Base-by-base conservation (phyloP, 2,113 vertebrate species). In the Cercocebus atys region DNA sequence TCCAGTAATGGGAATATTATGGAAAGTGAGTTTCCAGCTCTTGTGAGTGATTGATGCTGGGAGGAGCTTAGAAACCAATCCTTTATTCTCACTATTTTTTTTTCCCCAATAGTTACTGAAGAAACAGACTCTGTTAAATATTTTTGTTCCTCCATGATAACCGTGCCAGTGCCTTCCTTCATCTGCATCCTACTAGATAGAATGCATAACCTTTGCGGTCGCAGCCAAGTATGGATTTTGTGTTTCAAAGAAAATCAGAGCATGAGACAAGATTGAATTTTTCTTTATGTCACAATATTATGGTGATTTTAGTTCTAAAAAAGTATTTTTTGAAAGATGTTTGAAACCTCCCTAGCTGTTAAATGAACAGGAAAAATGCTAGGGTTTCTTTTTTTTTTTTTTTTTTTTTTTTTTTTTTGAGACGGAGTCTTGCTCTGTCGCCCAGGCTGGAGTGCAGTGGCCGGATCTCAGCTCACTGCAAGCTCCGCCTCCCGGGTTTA, bases 211-310 rank as follows among this genome's bases (percentile, higher is more conserved):
- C 12, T 27, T 87, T 55, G 38, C 3, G 8, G 38, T 82, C 32
- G 10, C 10, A 22, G 10, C 45, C 66, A 68, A 25, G 47, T 32
- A 23, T 0, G 32, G 35, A 38, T 73, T 95, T 92, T 80, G 45
- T 38, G 38, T 93, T 90, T 93, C 80, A 80, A 52, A 94, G 80
- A 75, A 59, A 83, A 61, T 27, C 6, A 18, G 8, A 66, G 88
- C 50, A 43, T 45, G 52, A 90, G 70, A 45, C 32, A 52, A 80
- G 64, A 16, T 1, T 50, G 32, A 59, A 22, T 80, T 93, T 82
- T 75, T 59, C 88, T 79, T 73, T 59, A 50, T 81, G 64, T 85
- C 47, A 32, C 55, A 84, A 68, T 40, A 47, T 40, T 43, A 22
- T 4, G 12, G 20, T 64, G 38, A 38, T 83, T 97, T 94, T 68